Base-by-base conservation (phyloP, 1,140 invertebrate genomes). In the Prorops nasuta region DNA sequence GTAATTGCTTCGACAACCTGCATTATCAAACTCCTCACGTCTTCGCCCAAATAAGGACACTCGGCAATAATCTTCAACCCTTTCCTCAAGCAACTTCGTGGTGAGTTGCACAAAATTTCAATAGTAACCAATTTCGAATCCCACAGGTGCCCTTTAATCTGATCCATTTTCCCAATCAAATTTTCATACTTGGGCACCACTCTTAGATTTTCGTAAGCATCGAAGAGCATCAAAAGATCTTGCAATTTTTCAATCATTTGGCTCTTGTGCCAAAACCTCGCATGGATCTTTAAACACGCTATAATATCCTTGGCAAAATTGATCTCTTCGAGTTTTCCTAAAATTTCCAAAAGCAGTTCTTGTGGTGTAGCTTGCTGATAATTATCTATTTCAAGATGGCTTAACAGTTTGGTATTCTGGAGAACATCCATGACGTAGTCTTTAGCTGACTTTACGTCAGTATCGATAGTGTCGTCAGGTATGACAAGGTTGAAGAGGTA, bases 401-500 rank as follows among this genome's bases (percentile, higher is more conserved):
- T 54, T 34, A 6, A 63, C 28, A 6, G n/a, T n/a, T n/a, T n/a
- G n/a, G n/a, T n/a, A n/a, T n/a, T n/a, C n/a, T n/a, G n/a, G n/a
- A n/a, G n/a, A n/a, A n/a, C n/a, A n/a, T n/a, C n/a, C 14, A 60
- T 16, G 9, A 67, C 18, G 14, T 59, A 57, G 35, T 54, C 49
- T n/a, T 60, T 58, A 6, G 63, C 54, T 1, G 56, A 38, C n/a
- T 37, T 31, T 7, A 67, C 38, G 24, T 67, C 64, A 1, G 31
- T 10, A 35, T 65, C 56, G 0, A 65, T 31, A 1, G 49, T 15
- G 18, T 67, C 64, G 14, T 52, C 34, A 6, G 64, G 52, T 17
- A 67, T 19, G 4, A 65, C 46, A 15, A 67, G 34, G 9, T 64
- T 45, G 32, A 65, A 65, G 17, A 67, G 38, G 37, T 63, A 65